phyloP scores from a whole-genome alignment of 2,113 vertebrate species.

The Ptilonorhynchus violaceus region DNA sequence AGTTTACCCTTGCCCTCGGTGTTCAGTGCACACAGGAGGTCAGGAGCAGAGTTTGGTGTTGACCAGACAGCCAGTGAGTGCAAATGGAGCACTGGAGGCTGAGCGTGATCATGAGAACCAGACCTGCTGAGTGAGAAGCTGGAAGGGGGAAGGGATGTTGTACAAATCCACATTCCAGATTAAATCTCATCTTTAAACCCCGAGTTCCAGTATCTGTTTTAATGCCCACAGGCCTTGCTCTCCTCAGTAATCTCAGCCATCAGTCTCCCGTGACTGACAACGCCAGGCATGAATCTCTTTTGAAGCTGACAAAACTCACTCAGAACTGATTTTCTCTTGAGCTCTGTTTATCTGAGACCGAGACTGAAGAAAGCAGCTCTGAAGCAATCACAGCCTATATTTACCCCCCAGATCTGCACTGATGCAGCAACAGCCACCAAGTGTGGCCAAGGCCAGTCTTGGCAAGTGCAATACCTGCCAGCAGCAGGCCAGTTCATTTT shows the following conservation, averaged over 20 bases:
- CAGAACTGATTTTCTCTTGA: slow-evolving; percentile 24
- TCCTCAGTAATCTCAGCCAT: slow-evolving; percentile 30
- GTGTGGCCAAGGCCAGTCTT: not conserved
- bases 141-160: not conserved
- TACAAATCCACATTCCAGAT: slow-evolving; percentile 2
- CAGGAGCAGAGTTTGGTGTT: not conserved
- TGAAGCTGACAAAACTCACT: slow-evolving; percentile 46
- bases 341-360: not conserved
- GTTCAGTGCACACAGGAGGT: not conserved
- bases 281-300: not conserved
- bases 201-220: not conserved
- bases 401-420: not conserved
- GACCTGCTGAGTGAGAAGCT: not conserved
- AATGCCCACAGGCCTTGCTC: slow-evolving; percentile 33
- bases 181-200: slow-evolving; percentile 11
- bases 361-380: not conserved
- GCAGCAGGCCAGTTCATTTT: not conserved
- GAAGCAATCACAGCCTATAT: not conserved
- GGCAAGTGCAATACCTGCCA: not conserved
- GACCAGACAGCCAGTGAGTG: not conserved
- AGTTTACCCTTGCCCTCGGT: not conserved
- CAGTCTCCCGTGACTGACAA: not conserved
- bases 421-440: not conserved
- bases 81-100: not conserved
- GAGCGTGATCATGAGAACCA: not conserved